Base-by-base conservation (phyloP, 2,888 invertebrate genomes). In the Atethmia centrago region DNA sequence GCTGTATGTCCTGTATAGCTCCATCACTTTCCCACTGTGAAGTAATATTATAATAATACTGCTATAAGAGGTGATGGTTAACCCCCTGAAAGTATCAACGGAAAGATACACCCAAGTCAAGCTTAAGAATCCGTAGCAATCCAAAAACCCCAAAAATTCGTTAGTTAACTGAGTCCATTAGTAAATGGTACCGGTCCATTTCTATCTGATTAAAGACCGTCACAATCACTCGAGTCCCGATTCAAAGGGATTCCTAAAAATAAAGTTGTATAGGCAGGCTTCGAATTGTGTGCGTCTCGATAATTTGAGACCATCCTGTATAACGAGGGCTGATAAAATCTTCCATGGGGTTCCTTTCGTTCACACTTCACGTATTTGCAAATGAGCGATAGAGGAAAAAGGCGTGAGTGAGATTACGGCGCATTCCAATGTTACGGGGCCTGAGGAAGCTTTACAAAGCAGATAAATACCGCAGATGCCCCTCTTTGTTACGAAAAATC, bases 381-480 rank as follows among this genome's bases (percentile, higher is more conserved):
- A 85, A 86, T 87, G 80, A 82, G 76, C 63, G 74, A 81, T 83
- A 75, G 77, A 82, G 77, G 73, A 82, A 82, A 83, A 79, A 82
- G 78, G 69, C 77, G 74, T 79, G 68, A 71, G 68, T 73, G 61
- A 79, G 80, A 84, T 84, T 80, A 82, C 74, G 78, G 62, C 74
- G 62, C 82, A 85, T 86, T 84, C 87, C 85, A 72, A 82, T 76
- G 76, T 77, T 88, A 84, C 77, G 77, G 77, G 65, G 49, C 63
- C 74, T 71, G 40, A 77, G 84, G 84, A 88, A 86, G 86, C 86
- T 86, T 85, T 88, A 88, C 90, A 89, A 90, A 91, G 90, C 88
- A 89, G 88, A 90, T 91, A 90, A 90, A 92, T 90, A 88, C 89
- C 89, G 80, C 84, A 87, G 86, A 91, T 88, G 88, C 85, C 85